phyloP scores from a whole-genome alignment of 2,888 invertebrate species.

The Drosophila mimica region DNA sequence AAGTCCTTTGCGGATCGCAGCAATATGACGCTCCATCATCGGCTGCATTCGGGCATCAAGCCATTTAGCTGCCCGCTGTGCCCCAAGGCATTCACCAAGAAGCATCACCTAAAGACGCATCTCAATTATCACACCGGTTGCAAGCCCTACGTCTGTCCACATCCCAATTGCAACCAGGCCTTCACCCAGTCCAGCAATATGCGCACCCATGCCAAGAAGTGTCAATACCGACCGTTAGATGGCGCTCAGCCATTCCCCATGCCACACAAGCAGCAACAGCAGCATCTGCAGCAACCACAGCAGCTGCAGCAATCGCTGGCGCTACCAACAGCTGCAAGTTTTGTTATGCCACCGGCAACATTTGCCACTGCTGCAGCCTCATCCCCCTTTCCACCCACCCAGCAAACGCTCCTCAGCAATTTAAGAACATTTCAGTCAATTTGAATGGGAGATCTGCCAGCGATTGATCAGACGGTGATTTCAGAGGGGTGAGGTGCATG shows the following conservation, averaged over 20 bases:
- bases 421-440: conserved; percentile 71
- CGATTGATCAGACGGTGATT: background rate
- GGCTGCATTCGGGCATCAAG: conserved; percentile 92
- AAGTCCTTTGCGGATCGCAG: conserved; percentile 94
- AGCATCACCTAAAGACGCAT: conserved; percentile 93
- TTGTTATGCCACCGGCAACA: conserved; percentile 52
- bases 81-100: conserved; percentile 92
- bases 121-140: conserved; percentile 93
- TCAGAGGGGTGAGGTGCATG: background rate
- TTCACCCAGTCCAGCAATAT: conserved; percentile 95
- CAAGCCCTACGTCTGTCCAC: conserved; percentile 91
- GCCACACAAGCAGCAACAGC: conserved; percentile 40
- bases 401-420: conserved; percentile 77
- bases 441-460: background rate
- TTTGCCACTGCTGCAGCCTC: conserved; percentile 29
- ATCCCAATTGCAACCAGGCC: conserved; percentile 89
- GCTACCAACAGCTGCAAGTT: conserved; percentile 53
- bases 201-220: conserved; percentile 94
- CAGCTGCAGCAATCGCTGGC: conserved; percentile 35
- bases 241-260: conserved; percentile 35
- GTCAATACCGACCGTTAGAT: conserved; percentile 85
- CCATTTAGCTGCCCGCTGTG: conserved; percentile 88
- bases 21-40: conserved; percentile 93
- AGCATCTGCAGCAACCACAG: conserved; percentile 20
- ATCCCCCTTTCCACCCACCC: conserved; percentile 71